Percentiles rank a stretch among this genome's conserved stretches.
Conservation (phyloP, 2,797 vertebrate species). For the Amphiprion clarkii region DNA sequence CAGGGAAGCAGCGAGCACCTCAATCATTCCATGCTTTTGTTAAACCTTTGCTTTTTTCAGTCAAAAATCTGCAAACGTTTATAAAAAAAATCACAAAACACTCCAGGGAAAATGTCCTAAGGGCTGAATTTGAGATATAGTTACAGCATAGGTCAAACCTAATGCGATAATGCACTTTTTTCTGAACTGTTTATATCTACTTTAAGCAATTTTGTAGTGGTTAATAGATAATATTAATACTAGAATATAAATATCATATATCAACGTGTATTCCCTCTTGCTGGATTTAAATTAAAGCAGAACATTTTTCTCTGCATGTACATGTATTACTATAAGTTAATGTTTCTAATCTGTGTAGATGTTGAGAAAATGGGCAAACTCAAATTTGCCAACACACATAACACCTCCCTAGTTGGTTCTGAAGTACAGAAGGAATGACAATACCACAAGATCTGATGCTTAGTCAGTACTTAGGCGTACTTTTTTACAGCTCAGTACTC, state of each 20-base stretch:
- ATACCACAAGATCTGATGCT: not conserved
- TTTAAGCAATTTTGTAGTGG: conserved; percentile 19
- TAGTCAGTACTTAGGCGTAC: not conserved
- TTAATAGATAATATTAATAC: conserved; percentile 3
- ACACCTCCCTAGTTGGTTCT: not conserved
- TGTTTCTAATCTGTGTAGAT: not conserved
- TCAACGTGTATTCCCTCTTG: conserved; percentile 33
- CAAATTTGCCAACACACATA: no score
- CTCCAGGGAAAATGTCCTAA: conserved; percentile 26
- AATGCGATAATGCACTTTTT: conserved; percentile 53
- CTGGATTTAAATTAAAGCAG: not conserved
- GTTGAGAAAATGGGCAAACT: no score
- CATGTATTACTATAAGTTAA: conserved; percentile 1
- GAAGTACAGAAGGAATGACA: not conserved
- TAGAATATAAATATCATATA: conserved; percentile 10
- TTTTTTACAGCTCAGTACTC: not conserved
- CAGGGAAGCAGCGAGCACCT: not conserved
- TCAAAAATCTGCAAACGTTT: conserved; percentile 23
- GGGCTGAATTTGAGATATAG: conserved; percentile 46
- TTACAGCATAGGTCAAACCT: conserved; percentile 20
- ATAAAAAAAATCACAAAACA: conserved; percentile 15
- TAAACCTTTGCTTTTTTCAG: conserved; percentile 16
- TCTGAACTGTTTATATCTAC: conserved; percentile 29
- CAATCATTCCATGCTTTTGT: conserved; percentile 4
- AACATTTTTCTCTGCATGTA: conserved; percentile 41